A percentile compares a stretch with the other conserved stretches of the same genome.
Conservation (phyloP, 2,888 invertebrate species). For the Geophilus truncorum region DNA sequence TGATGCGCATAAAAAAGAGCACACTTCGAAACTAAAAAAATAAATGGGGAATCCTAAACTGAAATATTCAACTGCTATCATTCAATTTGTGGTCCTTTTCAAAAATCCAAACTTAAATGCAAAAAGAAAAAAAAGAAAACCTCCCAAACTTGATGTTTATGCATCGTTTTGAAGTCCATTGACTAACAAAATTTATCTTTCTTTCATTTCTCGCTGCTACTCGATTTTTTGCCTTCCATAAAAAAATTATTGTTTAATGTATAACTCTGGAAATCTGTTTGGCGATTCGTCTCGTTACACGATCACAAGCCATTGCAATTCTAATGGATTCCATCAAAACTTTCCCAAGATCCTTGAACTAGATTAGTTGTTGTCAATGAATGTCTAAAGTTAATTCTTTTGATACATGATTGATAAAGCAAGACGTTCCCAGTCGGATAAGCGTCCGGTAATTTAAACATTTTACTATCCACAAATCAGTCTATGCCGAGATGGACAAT, state of each 20-base stretch:
- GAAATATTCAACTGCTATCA: slow-evolving; percentile 2
- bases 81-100: background rate
- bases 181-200: slow-evolving; percentile 8
- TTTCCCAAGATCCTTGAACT: background rate
- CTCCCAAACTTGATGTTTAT: background rate
- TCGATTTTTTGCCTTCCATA: background rate
- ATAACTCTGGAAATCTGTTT: background rate
- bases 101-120: background rate
- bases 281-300: background rate
- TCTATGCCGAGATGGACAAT: background rate
- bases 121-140: background rate
- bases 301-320: no score
- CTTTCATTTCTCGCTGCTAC: background rate
- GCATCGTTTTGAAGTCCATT: background rate
- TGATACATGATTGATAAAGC: background rate
- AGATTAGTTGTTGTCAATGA: background rate
- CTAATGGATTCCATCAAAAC: background rate
- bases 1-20: slow-evolving; percentile 9
- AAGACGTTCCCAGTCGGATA: background rate
- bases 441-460: background rate
- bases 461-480: slow-evolving; percentile 1
- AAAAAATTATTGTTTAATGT: background rate
- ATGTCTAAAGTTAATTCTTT: background rate
- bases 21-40: background rate
- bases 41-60: background rate